Conservation (phyloP, 1,140 invertebrate species). For the Macrobrachium nipponense region DNA sequence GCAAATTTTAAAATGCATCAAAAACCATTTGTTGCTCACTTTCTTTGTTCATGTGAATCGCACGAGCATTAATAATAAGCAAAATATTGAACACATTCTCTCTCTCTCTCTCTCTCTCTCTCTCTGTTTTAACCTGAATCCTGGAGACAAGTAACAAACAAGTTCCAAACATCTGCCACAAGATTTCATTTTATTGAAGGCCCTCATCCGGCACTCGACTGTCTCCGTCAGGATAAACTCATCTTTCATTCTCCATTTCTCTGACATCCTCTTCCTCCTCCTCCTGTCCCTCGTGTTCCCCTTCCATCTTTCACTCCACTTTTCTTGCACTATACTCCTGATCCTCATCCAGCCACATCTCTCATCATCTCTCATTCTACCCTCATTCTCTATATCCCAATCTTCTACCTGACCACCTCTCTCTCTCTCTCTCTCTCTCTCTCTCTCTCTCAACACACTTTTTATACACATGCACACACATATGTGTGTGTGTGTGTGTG, state of each 20-base stretch:
- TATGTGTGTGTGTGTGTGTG: no score
- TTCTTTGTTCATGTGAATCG: not conserved
- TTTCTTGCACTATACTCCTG: no score
- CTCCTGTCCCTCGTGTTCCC: not conserved
- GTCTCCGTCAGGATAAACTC: no score
- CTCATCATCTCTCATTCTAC: no score
- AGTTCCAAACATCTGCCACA: no score
- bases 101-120: slow-evolving; percentile 19
- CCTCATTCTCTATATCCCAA: not conserved
- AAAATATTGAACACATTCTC: not conserved
- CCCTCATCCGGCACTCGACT: no score
- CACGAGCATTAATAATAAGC: not conserved
- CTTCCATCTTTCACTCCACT: no score
- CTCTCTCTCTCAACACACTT: not conserved
- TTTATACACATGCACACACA: not conserved
- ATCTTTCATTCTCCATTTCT: not conserved
- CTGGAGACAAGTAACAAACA: no score
- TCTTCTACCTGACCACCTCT: not conserved
- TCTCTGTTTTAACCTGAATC: not conserved
- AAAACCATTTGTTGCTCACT: no score
- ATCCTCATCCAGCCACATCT: no score
- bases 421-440: slow-evolving; percentile 10
- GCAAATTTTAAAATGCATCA: no score
- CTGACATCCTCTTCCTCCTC: not conserved
- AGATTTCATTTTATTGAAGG: no score